A percentile compares a stretch with the other conserved stretches of the same genome.
phyloP scores from a whole-genome alignment of 2,888 invertebrate genomes.

The Coremacera marginata region DNA sequence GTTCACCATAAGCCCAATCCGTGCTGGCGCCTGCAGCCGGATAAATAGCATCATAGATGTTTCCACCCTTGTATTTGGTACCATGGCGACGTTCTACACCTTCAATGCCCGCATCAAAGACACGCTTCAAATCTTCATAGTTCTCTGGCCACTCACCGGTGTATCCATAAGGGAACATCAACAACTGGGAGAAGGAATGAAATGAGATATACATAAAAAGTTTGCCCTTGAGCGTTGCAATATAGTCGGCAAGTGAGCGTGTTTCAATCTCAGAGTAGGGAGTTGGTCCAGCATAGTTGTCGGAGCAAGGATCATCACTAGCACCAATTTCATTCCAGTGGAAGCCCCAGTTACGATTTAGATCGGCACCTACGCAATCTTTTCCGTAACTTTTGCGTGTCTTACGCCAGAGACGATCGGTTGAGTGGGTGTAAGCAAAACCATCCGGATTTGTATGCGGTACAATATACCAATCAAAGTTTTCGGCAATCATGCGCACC shows the following conservation, averaged over 20 bases:
- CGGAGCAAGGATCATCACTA: conserved; percentile 73
- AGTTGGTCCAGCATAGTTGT: conserved; percentile 76
- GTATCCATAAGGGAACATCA: conserved; percentile 77
- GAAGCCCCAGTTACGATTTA: conserved; percentile 83
- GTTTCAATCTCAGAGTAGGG: conserved; percentile 82
- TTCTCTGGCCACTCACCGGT: conserved; percentile 71
- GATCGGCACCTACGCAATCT: conserved; percentile 76
- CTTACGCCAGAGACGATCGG: conserved; percentile 76
- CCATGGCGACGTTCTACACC: conserved; percentile 65
- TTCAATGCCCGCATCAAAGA: conserved; percentile 55
- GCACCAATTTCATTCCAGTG: conserved; percentile 76
- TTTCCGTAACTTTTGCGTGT: conserved; percentile 72
- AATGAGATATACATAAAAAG: conserved; percentile 78
- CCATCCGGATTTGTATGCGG: conserved; percentile 85
- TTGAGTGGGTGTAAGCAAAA: conserved; percentile 74
- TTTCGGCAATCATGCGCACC: conserved; percentile 70
- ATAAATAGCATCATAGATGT: conserved; percentile 70
- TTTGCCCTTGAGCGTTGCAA: conserved; percentile 70
- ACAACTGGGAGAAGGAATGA: conserved; percentile 80
- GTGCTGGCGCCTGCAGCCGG: conserved; percentile 73
- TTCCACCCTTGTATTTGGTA: conserved; percentile 68
- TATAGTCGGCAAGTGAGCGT: conserved; percentile 71
- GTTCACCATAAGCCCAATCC: conserved; percentile 75
- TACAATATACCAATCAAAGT: conserved; percentile 81
- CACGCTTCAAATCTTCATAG: conserved; percentile 70